Base-by-base conservation (phyloP, 1,140 invertebrate species). In the Bombus confusus region DNA sequence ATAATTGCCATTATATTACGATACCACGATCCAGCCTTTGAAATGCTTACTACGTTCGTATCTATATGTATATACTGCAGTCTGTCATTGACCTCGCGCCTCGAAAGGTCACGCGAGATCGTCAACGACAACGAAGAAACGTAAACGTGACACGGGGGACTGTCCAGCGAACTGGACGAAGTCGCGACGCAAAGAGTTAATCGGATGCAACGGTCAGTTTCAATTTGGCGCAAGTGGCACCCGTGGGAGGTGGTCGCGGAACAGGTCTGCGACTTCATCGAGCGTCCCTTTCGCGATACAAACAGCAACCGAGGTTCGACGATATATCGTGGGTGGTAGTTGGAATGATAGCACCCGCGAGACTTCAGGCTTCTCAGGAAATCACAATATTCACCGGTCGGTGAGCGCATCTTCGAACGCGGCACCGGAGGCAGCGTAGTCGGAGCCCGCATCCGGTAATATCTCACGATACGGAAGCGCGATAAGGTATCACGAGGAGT, bases 201-300 rank as follows among this genome's bases (percentile, higher is more conserved):
- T 93, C 92, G 90, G 72, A 92, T 92, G 93, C 92, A 92, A 93
- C 92, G 92, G 89, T 90, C 87, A 93, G 92, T 94, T 94, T 93
- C 93, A 93, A 94, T 94, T 94, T 93, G 90, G 89, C 83, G 87
- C 86, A 76, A 91, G 93, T 92, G 84, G 91, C 79, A 83, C 93
- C 86, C 92, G 34, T 62, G 93, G 92, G 93, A 93, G 76, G 71
- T 64, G 74, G 71, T 85, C 71, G 83, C 86, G 85, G 86, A 90
- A 89, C 85, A 89, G 85, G 79, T 83, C 83, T 91, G 87, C 83
- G 28, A 52, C 86, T 92, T 85, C 87, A 75, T 82, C 88, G 73
- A 59, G 79, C 39, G 62, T 76, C 47, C 75, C 80, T 68, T 37
- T 68, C 76, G 62, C 73, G 82, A 86, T 86, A 84, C 88, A 82